phyloP scores from a whole-genome alignment of 2,888 invertebrate species.

The Ophonus ardosiacus region DNA sequence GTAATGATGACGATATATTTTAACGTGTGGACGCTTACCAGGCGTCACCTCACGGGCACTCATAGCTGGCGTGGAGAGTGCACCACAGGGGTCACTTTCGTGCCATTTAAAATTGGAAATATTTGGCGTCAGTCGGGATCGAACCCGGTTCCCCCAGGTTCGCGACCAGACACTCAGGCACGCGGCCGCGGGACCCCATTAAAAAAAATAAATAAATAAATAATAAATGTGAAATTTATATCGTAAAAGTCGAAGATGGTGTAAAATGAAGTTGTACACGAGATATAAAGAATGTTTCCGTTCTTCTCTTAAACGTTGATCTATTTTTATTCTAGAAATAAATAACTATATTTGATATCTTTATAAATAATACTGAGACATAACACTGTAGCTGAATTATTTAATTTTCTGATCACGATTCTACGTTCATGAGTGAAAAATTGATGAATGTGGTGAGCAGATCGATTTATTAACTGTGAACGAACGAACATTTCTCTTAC shows the following conservation, averaged over 20 bases:
- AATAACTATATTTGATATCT: background rate
- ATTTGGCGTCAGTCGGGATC: too few relatives aligned
- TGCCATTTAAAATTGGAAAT: too few relatives aligned
- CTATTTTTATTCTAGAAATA: background rate
- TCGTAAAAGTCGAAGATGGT: background rate
- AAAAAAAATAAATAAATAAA: too few relatives aligned
- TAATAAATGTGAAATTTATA: too few relatives aligned
- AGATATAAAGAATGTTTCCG: background rate
- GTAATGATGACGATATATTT: too few relatives aligned
- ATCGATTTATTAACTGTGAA: background rate
- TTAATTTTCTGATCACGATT: background rate
- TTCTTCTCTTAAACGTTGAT: background rate
- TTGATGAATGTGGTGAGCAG: background rate
- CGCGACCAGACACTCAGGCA: too few relatives aligned
- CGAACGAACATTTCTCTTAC: background rate
- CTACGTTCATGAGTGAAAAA: background rate
- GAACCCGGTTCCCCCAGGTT: too few relatives aligned
- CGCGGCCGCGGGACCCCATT: too few relatives aligned
- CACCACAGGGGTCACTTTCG: too few relatives aligned
- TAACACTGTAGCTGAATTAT: background rate
- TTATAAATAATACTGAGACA: background rate
- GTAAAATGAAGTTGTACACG: background rate
- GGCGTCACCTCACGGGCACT: too few relatives aligned
- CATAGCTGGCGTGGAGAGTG: too few relatives aligned
- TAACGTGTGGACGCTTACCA: too few relatives aligned